Evolutionary conservation across 2,797 vertebrate species (phyloP).

Genomic region (Phrynocephalus guinanensis): DNA sequence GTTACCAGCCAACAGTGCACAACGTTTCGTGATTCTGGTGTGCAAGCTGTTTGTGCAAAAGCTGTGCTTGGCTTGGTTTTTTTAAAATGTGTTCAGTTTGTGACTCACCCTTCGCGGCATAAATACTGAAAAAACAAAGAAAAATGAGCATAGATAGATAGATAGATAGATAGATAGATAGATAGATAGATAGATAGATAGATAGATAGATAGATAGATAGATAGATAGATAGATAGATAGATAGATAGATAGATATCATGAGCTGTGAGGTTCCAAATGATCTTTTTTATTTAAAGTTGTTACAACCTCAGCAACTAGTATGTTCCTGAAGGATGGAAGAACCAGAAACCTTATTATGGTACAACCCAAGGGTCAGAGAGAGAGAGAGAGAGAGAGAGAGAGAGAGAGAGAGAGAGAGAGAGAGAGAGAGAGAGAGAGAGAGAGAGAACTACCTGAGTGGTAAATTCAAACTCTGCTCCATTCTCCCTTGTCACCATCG

Average conservation of each 20-base stretch:
- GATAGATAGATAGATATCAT: not conserved
- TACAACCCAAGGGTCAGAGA: not conserved
- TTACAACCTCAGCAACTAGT: not conserved
- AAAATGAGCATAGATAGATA: too few relatives aligned
- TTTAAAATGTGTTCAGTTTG: not conserved
- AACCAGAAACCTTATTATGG: not conserved
- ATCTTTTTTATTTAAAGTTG: not conserved
- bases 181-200: too few relatives aligned
- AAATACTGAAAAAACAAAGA: not conserved
- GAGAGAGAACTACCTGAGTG: too few relatives aligned
- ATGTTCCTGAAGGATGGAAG: not conserved
- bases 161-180: too few relatives aligned
- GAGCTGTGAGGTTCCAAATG: not conserved
- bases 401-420: too few relatives aligned
- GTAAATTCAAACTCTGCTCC: too few relatives aligned
- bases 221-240: too few relatives aligned
- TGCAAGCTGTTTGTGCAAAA: constrained; percentile 29
- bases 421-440: not conserved
- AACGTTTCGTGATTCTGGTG: constrained; percentile 7
- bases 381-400: not conserved
- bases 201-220: too few relatives aligned
- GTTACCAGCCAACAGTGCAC: not conserved
- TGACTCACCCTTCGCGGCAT: not conserved
- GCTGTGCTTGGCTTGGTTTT: constrained; percentile 20
- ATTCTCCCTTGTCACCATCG: too few relatives aligned